Conservation (phyloP, 1,140 invertebrate species). For the Caenorhabditis briggsae region DNA sequence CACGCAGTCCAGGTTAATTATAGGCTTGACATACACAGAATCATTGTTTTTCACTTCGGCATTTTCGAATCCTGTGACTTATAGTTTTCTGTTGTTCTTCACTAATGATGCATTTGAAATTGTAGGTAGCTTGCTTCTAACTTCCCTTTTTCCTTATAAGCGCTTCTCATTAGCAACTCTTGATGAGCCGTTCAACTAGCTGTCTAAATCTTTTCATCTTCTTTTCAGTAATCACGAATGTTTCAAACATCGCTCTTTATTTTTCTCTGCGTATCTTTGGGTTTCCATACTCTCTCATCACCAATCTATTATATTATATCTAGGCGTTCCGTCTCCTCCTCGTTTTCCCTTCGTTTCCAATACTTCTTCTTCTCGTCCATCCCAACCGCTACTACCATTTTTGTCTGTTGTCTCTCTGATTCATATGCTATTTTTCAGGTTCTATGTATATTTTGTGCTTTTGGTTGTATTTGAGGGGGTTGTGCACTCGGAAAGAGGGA, state of each 20-base stretch:
- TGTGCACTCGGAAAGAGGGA: conserved; percentile 35
- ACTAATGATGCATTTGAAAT: too few relatives aligned
- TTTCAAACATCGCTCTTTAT: conserved; percentile 23
- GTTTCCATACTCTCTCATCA: background rate
- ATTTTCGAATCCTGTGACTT: too few relatives aligned
- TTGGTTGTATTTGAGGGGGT: conserved; percentile 10
- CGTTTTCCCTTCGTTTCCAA: background rate
- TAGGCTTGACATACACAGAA: too few relatives aligned
- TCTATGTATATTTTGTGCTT: conserved; percentile 55
- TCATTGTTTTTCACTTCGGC: too few relatives aligned
- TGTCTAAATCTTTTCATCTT: conserved; percentile 3
- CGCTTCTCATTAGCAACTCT: too few relatives aligned
- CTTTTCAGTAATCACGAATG: conserved; percentile 29
- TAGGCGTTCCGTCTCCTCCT: conserved; percentile 20
- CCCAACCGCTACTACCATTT: background rate
- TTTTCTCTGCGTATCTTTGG: background rate
- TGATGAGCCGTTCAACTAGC: background rate
- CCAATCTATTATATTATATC: conserved; percentile 36
- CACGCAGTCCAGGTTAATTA: too few relatives aligned
- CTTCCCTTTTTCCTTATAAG: too few relatives aligned
- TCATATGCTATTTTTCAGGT: conserved; percentile 9
- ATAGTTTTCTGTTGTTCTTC: too few relatives aligned
- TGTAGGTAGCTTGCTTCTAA: too few relatives aligned
- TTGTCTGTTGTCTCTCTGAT: background rate
- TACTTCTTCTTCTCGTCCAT: background rate